Conservation (phyloP, 2,113 vertebrate species). For the Thalassoma bifasciatum region DNA sequence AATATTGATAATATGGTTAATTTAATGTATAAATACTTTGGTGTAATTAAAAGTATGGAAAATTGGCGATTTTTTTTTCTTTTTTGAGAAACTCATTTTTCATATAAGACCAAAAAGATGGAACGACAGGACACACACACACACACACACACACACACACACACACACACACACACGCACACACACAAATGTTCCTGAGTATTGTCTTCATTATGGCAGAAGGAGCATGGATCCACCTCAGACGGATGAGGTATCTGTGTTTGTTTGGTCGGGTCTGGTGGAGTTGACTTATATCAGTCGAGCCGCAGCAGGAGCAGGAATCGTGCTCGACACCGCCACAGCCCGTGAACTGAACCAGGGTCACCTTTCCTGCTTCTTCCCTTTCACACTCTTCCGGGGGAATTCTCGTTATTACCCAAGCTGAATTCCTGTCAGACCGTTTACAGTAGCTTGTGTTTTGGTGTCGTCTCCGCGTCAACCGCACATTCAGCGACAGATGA, state of each 20-base stretch:
- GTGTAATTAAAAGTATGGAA: too few relatives aligned
- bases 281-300: slow-evolving; percentile 50
- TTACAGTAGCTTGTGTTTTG: slow-evolving; percentile 6
- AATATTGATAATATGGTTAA: too few relatives aligned
- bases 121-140: too few relatives aligned
- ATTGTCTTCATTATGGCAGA: too few relatives aligned
- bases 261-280: slow-evolving; percentile 65
- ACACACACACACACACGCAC: too few relatives aligned
- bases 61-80: too few relatives aligned
- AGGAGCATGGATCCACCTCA: too few relatives aligned
- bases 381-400: not conserved
- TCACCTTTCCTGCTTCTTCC: slow-evolving; percentile 64
- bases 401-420: not conserved
- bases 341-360: slow-evolving; percentile 38
- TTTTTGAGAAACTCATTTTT: too few relatives aligned
- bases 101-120: too few relatives aligned
- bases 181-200: too few relatives aligned
- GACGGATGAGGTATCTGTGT: slow-evolving; percentile 5
- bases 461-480: not conserved
- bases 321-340: not conserved
- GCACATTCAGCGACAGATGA: slow-evolving; percentile 51
- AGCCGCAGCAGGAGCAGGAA: slow-evolving; percentile 55
- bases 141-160: too few relatives aligned
- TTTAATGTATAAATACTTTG: too few relatives aligned
- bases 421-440: not conserved